phyloP scores from a whole-genome alignment of 2,113 vertebrate species.

The Chamaea fasciata region DNA sequence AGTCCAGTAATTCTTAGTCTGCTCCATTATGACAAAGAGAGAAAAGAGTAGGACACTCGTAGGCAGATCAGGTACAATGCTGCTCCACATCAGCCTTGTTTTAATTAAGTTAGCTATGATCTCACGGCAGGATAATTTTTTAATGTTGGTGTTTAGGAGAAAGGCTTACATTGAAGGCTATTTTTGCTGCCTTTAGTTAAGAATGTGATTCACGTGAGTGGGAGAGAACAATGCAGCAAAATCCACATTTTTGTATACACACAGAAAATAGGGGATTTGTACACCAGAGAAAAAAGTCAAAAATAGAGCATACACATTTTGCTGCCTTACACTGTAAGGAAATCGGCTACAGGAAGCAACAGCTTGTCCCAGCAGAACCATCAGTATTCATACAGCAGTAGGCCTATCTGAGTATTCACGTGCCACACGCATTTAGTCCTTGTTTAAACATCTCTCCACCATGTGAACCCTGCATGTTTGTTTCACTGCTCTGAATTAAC shows the following conservation, averaged over 20 bases:
- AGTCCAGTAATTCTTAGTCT: not conserved
- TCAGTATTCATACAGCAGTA: not conserved
- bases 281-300: not conserved
- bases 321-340: not conserved
- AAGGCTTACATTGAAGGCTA: slow-evolving; percentile 37
- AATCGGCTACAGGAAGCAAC: not conserved
- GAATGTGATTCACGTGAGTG: slow-evolving; percentile 57
- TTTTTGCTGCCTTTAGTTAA: slow-evolving; percentile 10
- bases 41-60: not conserved
- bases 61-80: slow-evolving; percentile 41
- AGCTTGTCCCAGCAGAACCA: not conserved
- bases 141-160: slow-evolving; percentile 48
- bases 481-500: slow-evolving; percentile 5
- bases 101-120: slow-evolving; percentile 41
- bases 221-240: slow-evolving; percentile 40
- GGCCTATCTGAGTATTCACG: not conserved
- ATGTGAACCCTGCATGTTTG: not conserved
- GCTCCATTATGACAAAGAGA: not conserved
- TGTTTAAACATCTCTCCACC: not conserved
- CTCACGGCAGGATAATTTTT: slow-evolving; percentile 51
- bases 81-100: slow-evolving; percentile 25
- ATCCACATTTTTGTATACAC: not conserved
- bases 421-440: not conserved
- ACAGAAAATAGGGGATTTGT: slow-evolving; percentile 9
- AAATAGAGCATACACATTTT: not conserved